phyloP scores from a whole-genome alignment of 2,888 invertebrate genomes.

The Ennomos erosarius region DNA sequence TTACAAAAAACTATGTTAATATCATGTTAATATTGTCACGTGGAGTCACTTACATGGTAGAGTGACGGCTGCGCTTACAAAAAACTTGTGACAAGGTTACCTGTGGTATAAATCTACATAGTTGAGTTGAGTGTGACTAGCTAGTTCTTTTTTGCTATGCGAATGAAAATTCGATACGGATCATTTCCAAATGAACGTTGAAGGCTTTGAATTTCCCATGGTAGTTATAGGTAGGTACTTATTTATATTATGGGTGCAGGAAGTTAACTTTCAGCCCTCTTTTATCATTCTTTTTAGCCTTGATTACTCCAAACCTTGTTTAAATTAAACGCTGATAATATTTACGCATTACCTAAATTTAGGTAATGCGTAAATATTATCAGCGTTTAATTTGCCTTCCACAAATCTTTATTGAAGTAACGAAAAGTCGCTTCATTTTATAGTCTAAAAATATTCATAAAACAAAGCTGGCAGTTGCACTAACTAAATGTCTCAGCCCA shows the following conservation, averaged over 20 bases:
- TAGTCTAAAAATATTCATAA: too few relatives aligned
- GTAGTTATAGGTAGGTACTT: too few relatives aligned
- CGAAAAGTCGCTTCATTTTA: too few relatives aligned
- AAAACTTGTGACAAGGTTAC: conserved; percentile 37
- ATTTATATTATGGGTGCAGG: neutral
- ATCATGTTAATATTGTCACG: conserved; percentile 25
- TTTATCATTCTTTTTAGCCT: neutral
- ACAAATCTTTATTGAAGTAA: too few relatives aligned
- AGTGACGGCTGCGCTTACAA: conserved; percentile 28
- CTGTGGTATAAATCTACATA: conserved; percentile 33
- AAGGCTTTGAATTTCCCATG: conserved; percentile 20
- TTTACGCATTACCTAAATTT: too few relatives aligned
- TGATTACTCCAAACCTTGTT: too few relatives aligned
- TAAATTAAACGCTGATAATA: too few relatives aligned
- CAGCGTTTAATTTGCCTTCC: too few relatives aligned
- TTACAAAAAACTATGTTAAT: conserved; percentile 26
- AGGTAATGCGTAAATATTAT: too few relatives aligned
- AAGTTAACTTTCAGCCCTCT: neutral
- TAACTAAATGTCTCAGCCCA: too few relatives aligned
- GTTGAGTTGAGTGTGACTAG: conserved; percentile 18
- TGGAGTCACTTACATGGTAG: conserved; percentile 21
- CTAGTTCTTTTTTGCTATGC: conserved; percentile 24
- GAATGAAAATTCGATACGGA: conserved; percentile 18
- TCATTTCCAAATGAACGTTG: conserved; percentile 16
- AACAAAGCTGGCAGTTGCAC: too few relatives aligned